Conservation (phyloP, 2,113 vertebrate genomes). For the Neopipo cinnamomea region DNA sequence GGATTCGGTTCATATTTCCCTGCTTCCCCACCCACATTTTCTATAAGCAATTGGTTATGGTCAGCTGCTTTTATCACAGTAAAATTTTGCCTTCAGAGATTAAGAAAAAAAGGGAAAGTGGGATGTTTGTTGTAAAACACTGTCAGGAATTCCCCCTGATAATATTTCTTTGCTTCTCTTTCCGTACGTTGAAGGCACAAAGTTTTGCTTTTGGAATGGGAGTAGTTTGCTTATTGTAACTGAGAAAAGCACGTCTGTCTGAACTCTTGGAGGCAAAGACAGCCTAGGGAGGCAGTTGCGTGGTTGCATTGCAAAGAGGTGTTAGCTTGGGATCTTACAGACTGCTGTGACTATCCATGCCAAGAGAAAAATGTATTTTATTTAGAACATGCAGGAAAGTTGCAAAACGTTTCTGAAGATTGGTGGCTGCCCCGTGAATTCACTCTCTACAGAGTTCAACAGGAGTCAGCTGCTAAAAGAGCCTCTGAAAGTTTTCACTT, state of each 20-base stretch:
- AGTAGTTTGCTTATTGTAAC: neutral
- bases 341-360: neutral
- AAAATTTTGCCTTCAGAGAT: neutral
- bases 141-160: conserved; percentile 24
- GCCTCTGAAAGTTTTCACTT: conserved; percentile 8
- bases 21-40: neutral
- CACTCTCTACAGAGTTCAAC: neutral
- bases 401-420: neutral
- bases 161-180: neutral
- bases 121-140: conserved; percentile 28
- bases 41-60: neutral
- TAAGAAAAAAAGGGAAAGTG: neutral
- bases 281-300: neutral
- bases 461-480: neutral
- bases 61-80: neutral
- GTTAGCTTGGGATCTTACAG: neutral
- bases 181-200: neutral
- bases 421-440: neutral
- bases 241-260: neutral
- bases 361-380: neutral
- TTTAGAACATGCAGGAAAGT: neutral
- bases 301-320: neutral
- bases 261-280: neutral
- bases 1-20: neutral
- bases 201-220: neutral